Evolutionary conservation across 2,113 vertebrate species (phyloP), one percentile per base, ranked within the genome.

Genomic region (Acanthochromis polyacanthus): DNA sequence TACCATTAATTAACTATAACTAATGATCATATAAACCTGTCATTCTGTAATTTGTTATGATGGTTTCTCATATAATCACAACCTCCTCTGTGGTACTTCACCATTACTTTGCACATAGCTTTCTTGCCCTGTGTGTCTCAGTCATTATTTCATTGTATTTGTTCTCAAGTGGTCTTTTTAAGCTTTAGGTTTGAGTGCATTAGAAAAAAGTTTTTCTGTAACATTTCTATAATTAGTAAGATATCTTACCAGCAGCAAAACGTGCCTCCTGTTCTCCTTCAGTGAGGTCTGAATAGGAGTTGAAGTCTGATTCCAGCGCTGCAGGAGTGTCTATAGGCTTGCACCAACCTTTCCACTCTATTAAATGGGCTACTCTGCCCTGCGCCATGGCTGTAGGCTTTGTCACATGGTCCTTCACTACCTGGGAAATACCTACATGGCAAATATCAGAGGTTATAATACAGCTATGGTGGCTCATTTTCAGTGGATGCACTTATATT

Each of bases 341-440:
- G 81, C 96, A 96, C 98, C 98, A 99, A 56, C 98, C 98, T 86
- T 99, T 99, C 98, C 98, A 99, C 89, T 99, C 98, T 1, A 99
- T 99, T 51, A 99, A 96, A 86, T 99, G 98, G 58, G 98, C 98
- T 0, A 99, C 97, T 0, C 98, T 95, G 78, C 98, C 98, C 94
- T 99, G 98, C 0, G 98, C 98, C 98, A 99, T 99, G 57, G 97
- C 97, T 0, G 98, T 99, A 0, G 98, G 98, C 92, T 99, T 99
- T 0, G 98, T 99, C 93, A 99, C 98, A 87, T 98, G 98, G 89
- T 99, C 98, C 93, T 99, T 99, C 81, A 99, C 97, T 79, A 97
- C 98, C 94, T 99, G 98, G 0, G 98, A 99, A 81, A 99, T 98
- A 88, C 98, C 98, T 99, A 25, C 23, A 55, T n/a, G 45, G 25